These are phyloP conservation scores for Drosophila seguyi DNA, from an alignment of 1,140 invertebrate species.

Conservation along the genomic window DNA sequence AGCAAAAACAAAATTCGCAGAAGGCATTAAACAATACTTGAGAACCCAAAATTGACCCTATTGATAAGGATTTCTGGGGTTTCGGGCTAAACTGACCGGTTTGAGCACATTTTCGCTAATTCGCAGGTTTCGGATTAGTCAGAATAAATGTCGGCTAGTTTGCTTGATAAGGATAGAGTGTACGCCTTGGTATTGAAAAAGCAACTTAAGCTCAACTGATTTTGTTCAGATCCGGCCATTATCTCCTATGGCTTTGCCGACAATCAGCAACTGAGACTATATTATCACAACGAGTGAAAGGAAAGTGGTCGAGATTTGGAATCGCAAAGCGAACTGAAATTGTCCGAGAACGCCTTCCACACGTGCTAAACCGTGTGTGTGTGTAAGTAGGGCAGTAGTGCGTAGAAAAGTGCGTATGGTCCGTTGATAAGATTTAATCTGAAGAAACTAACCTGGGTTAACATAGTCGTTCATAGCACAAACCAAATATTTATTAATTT, in stretches of 20 bases:
- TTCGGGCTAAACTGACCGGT: constrained; percentile 12
- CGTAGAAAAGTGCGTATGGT: constrained; percentile 64
- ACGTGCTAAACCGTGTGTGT: constrained; percentile 25
- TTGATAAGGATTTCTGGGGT: constrained; percentile 36
- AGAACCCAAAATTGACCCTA: constrained; percentile 36
- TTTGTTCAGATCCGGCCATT: constrained; percentile 60
- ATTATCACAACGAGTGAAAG: constrained; percentile 9
- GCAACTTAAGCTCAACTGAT: constrained; percentile 41
- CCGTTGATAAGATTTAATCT: constrained; percentile 47
- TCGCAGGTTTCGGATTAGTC: constrained; percentile 57
- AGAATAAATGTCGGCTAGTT: constrained; percentile 37
- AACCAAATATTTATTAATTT: neutral
- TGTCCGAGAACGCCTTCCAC: constrained; percentile 9
- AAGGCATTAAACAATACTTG: constrained; percentile 64
- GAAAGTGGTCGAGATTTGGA: constrained; percentile 1
- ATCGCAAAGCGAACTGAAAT: neutral
- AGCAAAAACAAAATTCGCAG: constrained; percentile 58
- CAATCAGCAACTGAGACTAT: constrained; percentile 16
- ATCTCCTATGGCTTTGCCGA: constrained; percentile 14
- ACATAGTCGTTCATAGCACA: constrained; percentile 9
- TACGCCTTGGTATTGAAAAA: constrained; percentile 34
- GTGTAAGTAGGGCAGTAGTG: constrained; percentile 61
- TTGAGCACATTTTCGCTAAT: constrained; percentile 27
- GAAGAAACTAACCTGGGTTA: constrained; percentile 64
- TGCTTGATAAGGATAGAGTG: constrained; percentile 52